Evolutionary conservation across 2,888 invertebrate genomes (phyloP).

Genomic region (Phrixothrix hirtus): DNA sequence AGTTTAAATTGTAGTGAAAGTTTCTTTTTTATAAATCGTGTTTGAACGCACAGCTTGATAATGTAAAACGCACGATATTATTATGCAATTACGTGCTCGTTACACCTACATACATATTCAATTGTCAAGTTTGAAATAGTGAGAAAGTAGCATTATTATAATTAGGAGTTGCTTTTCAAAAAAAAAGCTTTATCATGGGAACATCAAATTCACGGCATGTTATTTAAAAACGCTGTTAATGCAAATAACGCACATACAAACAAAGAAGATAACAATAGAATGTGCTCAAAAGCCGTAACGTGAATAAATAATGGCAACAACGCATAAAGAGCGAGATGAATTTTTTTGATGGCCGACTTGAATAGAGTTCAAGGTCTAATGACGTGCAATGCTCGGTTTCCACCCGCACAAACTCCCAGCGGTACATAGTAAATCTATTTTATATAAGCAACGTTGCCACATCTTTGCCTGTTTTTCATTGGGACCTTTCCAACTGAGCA

Average conservation of each 20-base stretch:
- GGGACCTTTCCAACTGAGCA: neutral
- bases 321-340: conserved; percentile 27
- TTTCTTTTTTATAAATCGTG: too few species aligned
- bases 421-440: conserved; percentile 12
- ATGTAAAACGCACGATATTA: too few species aligned
- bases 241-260: neutral
- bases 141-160: neutral
- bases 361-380: conserved; percentile 48
- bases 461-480: neutral
- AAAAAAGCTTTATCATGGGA: neutral
- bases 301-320: conserved; percentile 17
- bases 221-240: neutral
- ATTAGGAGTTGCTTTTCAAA: neutral
- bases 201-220: neutral
- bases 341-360: conserved; percentile 31
- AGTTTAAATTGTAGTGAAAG: too few species aligned
- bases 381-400: conserved; percentile 36
- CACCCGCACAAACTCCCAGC: conserved; percentile 31
- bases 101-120: too few species aligned
- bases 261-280: conserved; percentile 21
- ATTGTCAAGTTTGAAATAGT: too few species aligned
- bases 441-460: conserved; percentile 16
- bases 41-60: too few species aligned
- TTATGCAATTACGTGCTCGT: too few species aligned
- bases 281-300: conserved; percentile 26